Conservation (phyloP, 1,140 invertebrate genomes). For the Papilio helenus region DNA sequence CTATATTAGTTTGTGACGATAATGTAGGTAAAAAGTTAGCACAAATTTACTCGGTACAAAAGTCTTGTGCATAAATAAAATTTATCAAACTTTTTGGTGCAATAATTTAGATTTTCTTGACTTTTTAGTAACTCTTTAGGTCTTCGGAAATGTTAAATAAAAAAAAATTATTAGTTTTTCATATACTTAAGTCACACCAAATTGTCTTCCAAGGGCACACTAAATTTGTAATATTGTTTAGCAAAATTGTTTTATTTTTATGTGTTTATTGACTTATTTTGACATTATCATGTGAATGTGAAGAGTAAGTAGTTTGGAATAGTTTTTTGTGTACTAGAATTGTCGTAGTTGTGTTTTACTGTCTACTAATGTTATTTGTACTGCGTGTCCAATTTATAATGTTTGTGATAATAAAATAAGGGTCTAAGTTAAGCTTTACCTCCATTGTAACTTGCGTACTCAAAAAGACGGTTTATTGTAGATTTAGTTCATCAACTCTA, state of each 20-base stretch:
- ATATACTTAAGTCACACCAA: slow-evolving; percentile 5
- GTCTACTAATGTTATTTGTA: neutral
- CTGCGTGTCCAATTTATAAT: slow-evolving; percentile 30
- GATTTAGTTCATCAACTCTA: too few species aligned
- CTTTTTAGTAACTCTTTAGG: neutral
- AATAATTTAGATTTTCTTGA: slow-evolving; percentile 43
- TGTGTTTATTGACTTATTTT: neutral
- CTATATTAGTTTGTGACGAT: neutral
- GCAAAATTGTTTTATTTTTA: slow-evolving; percentile 5
- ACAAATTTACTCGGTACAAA: slow-evolving; percentile 47
- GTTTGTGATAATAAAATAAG: slow-evolving; percentile 34
- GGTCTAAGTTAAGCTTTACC: too few species aligned
- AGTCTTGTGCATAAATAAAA: slow-evolving; percentile 48
- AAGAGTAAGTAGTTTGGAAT: neutral
- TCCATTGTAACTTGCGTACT: too few species aligned
- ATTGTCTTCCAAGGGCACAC: slow-evolving; percentile 22
- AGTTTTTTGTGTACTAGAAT: neutral
- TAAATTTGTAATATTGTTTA: slow-evolving; percentile 1
- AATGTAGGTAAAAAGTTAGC: slow-evolving; percentile 28
- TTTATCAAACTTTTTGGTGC: slow-evolving; percentile 45
- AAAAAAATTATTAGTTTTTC: neutral
- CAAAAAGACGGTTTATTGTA: too few species aligned
- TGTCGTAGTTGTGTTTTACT: neutral
- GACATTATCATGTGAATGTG: too few species aligned
- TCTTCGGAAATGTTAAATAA: neutral